Base-by-base conservation (phyloP, 2,797 vertebrate species). In the Sebastes steindachneri region DNA sequence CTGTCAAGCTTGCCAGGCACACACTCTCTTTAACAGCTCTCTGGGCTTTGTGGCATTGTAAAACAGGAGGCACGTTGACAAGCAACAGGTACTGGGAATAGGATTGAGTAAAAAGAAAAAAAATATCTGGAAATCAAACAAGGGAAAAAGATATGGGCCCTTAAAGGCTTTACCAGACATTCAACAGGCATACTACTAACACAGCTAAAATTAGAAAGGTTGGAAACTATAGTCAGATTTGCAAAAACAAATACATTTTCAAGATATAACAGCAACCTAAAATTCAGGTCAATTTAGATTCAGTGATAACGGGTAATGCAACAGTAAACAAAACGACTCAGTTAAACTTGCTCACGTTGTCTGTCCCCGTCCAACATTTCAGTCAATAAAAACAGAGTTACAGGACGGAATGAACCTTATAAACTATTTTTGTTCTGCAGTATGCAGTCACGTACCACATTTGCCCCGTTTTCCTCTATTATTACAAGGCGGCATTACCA, bases 11-110 rank as follows among this genome's bases (percentile, higher is more conserved):
- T 90, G 84, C 88, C 87, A 89, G 82, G 55, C 80, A 68, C 70
- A 82, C 67, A 73, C 68, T 58, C 74, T 75, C 28, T 86, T 86
- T 86, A 85, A 82, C 79, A 64, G 73, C 80, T 68, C 75, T 75
- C 68, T 55, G 66, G 78, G 60, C 55, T 45, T 10, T 64, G 73
- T 75, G 72, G 75, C 25, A 19, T 84, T 64, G 81, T 82, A 80
- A 88, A 88, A 84, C 64, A 75, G 41, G 68, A 86, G 75, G 82
- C 51, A 77, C 23, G 4, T 9, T 67, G 75, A 85, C 74, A 77
- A 58, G 73, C 76, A 83, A 80, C 84, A 92, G 79, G 86, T 91
- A 86, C 0, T 26, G n/a, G 31, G 48, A 64, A 71, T 45, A 66
- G 35, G 57, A 31, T 65, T 58, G 21, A 14, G 79, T 17, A 29